A percentile compares a stretch with the other conserved stretches of the same genome.
These are phyloP conservation scores for Aphaenogaster floridana DNA, from an alignment of 1,140 invertebrate species.

Conservation along the genomic window DNA sequence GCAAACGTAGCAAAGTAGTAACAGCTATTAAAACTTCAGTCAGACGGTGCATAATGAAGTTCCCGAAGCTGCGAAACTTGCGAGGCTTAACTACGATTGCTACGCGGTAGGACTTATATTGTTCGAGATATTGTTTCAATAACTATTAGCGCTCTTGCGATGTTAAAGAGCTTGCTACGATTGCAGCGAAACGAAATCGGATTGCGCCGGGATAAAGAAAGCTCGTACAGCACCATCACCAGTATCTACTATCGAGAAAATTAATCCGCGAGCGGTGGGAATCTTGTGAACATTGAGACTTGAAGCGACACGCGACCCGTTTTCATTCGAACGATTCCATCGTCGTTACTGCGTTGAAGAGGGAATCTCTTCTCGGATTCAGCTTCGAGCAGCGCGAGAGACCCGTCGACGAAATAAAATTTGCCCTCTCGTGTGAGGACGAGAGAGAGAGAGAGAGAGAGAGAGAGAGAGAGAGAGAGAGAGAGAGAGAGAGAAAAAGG, in stretches of 20 bases:
- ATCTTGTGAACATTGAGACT: not conserved
- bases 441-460: not conserved
- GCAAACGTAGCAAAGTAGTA: constrained; percentile 63
- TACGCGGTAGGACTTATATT: constrained; percentile 34
- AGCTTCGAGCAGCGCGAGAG: not conserved
- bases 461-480: not conserved
- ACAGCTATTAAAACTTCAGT: constrained; percentile 64
- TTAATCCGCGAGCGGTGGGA: not conserved
- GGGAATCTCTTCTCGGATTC: not conserved
- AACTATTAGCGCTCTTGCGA: constrained; percentile 18
- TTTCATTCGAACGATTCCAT: not conserved
- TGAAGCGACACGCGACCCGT: not conserved
- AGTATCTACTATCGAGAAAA: not conserved
- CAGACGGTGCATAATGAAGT: constrained; percentile 56
- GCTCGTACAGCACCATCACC: not conserved
- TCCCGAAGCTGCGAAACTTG: constrained; percentile 48
- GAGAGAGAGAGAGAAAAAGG: not conserved
- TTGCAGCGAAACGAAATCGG: not conserved
- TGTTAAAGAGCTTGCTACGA: not conserved
- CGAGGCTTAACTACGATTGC: constrained; percentile 50
- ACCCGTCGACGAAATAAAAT: constrained; percentile 29
- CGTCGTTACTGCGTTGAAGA: not conserved
- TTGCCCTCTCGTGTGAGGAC: not conserved
- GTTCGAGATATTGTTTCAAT: constrained; percentile 45
- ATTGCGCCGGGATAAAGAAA: not conserved